Evolutionary conservation across 2,888 invertebrate species (phyloP).

Genomic region (Yponomeuta evonymella): DNA sequence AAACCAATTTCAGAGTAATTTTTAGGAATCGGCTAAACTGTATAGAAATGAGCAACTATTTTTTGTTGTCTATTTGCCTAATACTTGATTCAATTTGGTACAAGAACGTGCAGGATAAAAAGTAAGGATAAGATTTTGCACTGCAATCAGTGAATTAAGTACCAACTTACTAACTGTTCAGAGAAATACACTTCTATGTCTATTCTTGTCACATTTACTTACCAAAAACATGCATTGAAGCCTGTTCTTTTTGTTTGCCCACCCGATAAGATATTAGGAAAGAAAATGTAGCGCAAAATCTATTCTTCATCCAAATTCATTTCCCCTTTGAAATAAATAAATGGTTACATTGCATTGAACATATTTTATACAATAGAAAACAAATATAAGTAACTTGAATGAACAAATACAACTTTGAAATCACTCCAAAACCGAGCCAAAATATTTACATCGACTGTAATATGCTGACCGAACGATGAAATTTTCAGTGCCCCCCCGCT

Average conservation of each 20-base stretch:
- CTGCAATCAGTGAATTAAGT: slow-evolving; percentile 1
- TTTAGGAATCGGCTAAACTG: too few species aligned
- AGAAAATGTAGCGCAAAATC: background rate
- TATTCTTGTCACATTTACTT: background rate
- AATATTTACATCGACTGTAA: background rate
- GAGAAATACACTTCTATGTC: too few species aligned
- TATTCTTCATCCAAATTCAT: background rate
- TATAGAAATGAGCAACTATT: too few species aligned
- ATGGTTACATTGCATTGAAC: too few species aligned
- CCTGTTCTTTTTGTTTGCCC: background rate
- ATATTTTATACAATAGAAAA: too few species aligned
- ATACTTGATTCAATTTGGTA: background rate
- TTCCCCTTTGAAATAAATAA: too few species aligned
- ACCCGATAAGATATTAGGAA: background rate
- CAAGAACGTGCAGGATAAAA: background rate
- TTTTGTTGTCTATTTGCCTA: background rate
- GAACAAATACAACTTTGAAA: background rate
- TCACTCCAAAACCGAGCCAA: background rate
- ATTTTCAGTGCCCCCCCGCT: slow-evolving; percentile 93
- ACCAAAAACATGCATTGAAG: slow-evolving; percentile 23
- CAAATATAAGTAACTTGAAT: background rate
- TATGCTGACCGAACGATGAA: slow-evolving; percentile 3
- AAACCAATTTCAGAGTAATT: too few species aligned
- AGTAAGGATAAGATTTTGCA: slow-evolving; percentile 21
- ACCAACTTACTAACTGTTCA: background rate